phyloP scores from a whole-genome alignment of 2,888 invertebrate species.

The Microctonus hyperodae region DNA sequence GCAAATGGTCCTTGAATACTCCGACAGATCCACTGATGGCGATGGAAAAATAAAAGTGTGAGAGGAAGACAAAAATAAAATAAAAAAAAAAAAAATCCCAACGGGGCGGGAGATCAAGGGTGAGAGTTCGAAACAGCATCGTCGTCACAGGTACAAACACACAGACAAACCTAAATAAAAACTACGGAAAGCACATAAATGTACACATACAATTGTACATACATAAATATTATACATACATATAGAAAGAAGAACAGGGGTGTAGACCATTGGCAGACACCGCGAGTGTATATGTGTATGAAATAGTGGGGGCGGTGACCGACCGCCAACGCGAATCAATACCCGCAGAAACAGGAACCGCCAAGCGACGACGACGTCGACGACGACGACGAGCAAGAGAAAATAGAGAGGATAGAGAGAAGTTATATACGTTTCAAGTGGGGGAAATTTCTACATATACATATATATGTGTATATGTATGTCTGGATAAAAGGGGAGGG shows the following conservation, averaged over 20 bases:
- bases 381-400: slow-evolving; percentile 27
- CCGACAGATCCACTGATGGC: slow-evolving; percentile 12
- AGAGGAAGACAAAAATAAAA: too few relatives aligned
- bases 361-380: slow-evolving; percentile 50
- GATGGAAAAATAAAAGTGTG: not conserved
- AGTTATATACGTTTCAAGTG: slow-evolving; percentile 34
- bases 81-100: too few relatives aligned
- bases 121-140: not conserved
- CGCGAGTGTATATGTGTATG: slow-evolving; percentile 31
- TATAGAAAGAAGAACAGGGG: slow-evolving; percentile 34
- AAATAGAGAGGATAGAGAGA: slow-evolving; percentile 35
- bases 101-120: not conserved
- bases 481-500: slow-evolving; percentile 19
- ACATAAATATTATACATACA: not conserved
- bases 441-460: slow-evolving; percentile 31
- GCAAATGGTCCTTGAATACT: slow-evolving; percentile 17
- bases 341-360: slow-evolving; percentile 64
- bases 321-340: slow-evolving; percentile 64
- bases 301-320: slow-evolving; percentile 63
- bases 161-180: too few relatives aligned
- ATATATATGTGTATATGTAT: not conserved
- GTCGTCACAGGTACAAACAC: not conserved
- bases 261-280: slow-evolving; percentile 62
- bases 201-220: not conserved
- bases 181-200: not conserved